Base-by-base conservation (phyloP, 2,888 invertebrate species). In the Diplolepis rosae region DNA sequence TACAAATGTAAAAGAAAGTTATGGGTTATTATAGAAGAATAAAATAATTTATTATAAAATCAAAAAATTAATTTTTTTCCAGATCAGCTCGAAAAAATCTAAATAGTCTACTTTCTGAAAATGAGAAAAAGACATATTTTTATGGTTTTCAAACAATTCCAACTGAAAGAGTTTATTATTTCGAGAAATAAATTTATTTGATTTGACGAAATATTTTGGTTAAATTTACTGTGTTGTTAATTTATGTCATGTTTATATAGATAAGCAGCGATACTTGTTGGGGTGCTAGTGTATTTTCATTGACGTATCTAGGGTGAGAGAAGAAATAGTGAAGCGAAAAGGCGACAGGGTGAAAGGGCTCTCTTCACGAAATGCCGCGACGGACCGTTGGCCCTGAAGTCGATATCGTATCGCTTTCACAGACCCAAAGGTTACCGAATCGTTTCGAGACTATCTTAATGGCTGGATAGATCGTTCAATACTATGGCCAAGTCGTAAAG, bases 381-480 rank as follows among this genome's bases (percentile, higher is more conserved):
- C 73, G 73, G 69, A 73, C 68, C 77, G 71, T 69, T 77, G 80
- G 79, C 82, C 83, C 80, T 82, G 79, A 71, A 87, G 84, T 88
- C 84, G 87, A 88, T 88, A 88, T 83, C 86, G 86, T 88, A 88
- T 87, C 87, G 87, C 84, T 87, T 87, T 87, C 82, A 84, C 84
- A 84, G 86, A 87, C 86, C 85, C 85, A 89, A 86, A 89, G 89
- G 89, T 89, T 88, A 88, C 88, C 85, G 88, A 89, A 88, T 88
- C 88, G 87, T 89, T 88, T 82, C 84, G 84, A 87, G 88, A 88
- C 89, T 89, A 89, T 89, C 89, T 89, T 88, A 89, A 89, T 87
- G 87, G 88, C 77, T 79, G 88, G 85, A 88, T 88, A 87, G 89
- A 88, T 89, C 88, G 88, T 89, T 88, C 86, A 87, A 88, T 89